phyloP scores from a whole-genome alignment of 64 coral and sea anemone genomes.

The Stylophora pistillata region DNA sequence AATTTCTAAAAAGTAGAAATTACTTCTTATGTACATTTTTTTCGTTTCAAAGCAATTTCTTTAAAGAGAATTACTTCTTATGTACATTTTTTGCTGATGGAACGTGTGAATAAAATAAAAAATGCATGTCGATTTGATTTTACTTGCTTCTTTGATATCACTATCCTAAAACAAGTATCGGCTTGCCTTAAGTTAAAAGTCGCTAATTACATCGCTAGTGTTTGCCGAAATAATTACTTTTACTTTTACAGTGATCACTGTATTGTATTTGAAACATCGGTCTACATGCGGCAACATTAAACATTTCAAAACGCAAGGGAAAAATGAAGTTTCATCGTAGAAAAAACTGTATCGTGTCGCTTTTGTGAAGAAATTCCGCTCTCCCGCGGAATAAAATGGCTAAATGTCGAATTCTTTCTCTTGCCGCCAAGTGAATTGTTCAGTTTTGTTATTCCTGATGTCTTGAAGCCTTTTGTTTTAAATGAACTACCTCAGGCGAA shows the following conservation, averaged over 20 bases:
- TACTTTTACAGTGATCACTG: background rate
- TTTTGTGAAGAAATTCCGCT: too few relatives aligned
- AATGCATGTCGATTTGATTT: background rate
- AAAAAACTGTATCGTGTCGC: too few relatives aligned
- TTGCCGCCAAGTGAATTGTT: background rate
- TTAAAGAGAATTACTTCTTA: background rate
- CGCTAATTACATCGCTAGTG: constrained; percentile 6
- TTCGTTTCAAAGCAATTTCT: background rate
- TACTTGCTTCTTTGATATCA: constrained; percentile 3
- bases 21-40: background rate
- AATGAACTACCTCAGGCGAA: background rate
- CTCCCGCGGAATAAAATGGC: too few relatives aligned
- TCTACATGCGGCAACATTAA: too few relatives aligned
- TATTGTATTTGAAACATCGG: background rate
- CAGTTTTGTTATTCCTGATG: background rate
- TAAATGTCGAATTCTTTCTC: background rate
- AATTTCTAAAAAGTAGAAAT: background rate
- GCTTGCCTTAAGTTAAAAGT: constrained; percentile 8
- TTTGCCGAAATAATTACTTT: constrained; percentile 37
- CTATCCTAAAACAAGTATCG: constrained; percentile 19
- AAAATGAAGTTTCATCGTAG: background rate
- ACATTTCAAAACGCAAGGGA: too few relatives aligned
- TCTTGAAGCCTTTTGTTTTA: background rate
- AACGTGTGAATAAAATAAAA: constrained; percentile 33
- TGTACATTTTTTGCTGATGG: constrained; percentile 25